These are phyloP conservation scores for Drosophila hydei DNA, from an alignment of 1,140 invertebrate species.

Conservation along the genomic window DNA sequence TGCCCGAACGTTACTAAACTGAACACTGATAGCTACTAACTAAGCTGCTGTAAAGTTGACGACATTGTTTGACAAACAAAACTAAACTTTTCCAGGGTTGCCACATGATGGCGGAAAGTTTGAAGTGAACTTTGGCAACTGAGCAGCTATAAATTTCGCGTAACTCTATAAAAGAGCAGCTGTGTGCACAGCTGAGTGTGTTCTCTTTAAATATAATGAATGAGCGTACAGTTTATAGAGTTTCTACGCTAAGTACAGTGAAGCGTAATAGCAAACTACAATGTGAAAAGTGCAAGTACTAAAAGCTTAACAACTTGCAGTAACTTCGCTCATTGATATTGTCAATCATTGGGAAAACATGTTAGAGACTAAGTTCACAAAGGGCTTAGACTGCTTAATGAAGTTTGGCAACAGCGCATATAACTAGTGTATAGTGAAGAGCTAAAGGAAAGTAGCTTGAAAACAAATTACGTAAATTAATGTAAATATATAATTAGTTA, in stretches of 20 bases:
- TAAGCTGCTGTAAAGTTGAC: not conserved
- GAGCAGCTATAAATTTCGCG: not conserved
- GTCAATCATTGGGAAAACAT: too few relatives aligned
- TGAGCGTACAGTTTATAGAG: too few relatives aligned
- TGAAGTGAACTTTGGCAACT: slow-evolving; percentile 5
- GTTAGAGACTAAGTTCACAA: too few relatives aligned
- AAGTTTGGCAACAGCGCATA: slow-evolving; percentile 11
- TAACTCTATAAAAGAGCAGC: not conserved
- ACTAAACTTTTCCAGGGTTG: not conserved
- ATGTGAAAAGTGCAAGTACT: not conserved
- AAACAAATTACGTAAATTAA: too few relatives aligned
- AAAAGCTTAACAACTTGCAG: too few relatives aligned
- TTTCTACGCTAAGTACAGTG: not conserved
- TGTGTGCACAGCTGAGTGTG: not conserved
- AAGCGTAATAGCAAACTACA: not conserved
- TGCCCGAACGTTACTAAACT: not conserved
- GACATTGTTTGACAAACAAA: not conserved
- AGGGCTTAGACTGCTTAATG: too few relatives aligned
- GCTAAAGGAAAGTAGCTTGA: too few relatives aligned
- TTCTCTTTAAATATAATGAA: not conserved
- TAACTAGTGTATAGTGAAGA: too few relatives aligned
- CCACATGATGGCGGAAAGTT: not conserved
- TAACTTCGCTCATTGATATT: too few relatives aligned
- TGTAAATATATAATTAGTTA: too few relatives aligned
- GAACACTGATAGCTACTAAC: slow-evolving; percentile 1